Base-by-base conservation (phyloP, 2,113 vertebrate species). In the Acinonyx jubatus region DNA sequence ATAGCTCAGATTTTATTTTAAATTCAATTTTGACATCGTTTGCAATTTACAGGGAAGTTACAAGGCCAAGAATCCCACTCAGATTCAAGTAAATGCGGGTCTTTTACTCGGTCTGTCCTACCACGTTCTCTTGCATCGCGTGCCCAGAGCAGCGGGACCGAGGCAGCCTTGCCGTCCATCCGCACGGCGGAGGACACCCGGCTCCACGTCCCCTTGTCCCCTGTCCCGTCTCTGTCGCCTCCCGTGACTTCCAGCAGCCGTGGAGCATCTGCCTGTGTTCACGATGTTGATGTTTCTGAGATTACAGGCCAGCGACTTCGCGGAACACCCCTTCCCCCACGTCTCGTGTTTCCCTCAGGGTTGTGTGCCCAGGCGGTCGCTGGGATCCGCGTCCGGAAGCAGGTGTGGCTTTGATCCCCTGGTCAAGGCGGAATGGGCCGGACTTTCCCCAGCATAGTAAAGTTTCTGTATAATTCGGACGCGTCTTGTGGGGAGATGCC, bases 281-380 rank as follows among this genome's bases (percentile, higher is more conserved):
- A 6, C 3, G 14, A 23, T 14, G 25, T 0, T 61, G 96, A 21
- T 0, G 0, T 57, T 91, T 66, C n/a, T 55, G 61, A 15, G 15
- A 71, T 36, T 6, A 18, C 2, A 16, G 55, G 29, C 69, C 38
- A 45, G 27, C 18, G 31, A 6, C 31, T 65, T 31, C 2, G 14
- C 19, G 82, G 33, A 25, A 8, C 0, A 3, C 4, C 4, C 29
- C 55, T 81, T 81, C 25, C 25, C 27, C 27, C 11, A 10, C 3
- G 23, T 65, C 18, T 55, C 18, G 63, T 65, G 63, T 11, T 29
- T 4, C 3, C 11, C 61, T 63, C 9, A 4, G 0, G 27, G 27
- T 29, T 7, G 27, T 29, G 63, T 10, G 3, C 63, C 63, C 9
- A 10, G 63, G 27, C 1, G 27, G 27, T 55, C 18, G 1, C 55